phyloP scores from a whole-genome alignment of 2,113 vertebrate genomes.

The Burhinus oedicnemus region DNA sequence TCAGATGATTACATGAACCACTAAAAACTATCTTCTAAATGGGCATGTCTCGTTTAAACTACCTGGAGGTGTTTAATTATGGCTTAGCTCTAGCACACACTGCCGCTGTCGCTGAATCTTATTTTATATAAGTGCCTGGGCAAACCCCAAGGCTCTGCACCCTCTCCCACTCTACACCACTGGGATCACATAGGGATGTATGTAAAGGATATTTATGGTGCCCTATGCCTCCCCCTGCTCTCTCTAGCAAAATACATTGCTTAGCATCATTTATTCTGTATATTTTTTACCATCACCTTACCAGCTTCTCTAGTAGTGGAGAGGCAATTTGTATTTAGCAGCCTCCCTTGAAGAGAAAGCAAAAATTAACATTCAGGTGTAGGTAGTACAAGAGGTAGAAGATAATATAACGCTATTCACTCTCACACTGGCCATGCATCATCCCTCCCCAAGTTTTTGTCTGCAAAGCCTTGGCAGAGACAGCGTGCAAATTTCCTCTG shows the following conservation, averaged over 20 bases:
- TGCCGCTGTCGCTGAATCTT: neutral
- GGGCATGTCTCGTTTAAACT: neutral
- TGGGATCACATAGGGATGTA: neutral
- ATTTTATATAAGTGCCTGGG: neutral
- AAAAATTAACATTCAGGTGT: conserved; percentile 3
- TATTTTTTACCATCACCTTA: neutral
- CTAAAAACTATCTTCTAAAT: conserved; percentile 6
- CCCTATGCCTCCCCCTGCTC: neutral
- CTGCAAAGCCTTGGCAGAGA: neutral
- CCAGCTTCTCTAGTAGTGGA: neutral
- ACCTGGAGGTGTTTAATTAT: conserved; percentile 52
- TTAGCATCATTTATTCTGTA: neutral
- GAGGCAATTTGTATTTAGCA: neutral
- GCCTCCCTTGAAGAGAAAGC: neutral
- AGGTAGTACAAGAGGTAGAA: neutral
- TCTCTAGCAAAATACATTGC: neutral
- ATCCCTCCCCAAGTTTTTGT: neutral
- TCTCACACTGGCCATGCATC: neutral
- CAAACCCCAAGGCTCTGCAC: neutral
- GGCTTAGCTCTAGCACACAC: neutral
- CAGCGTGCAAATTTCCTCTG: neutral
- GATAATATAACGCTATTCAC: neutral
- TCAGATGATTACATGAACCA: neutral
- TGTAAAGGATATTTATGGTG: neutral
- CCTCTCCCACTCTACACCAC: neutral